Base-by-base conservation (phyloP, 2,797 vertebrate genomes). In the Acipenser ruthenus region DNA sequence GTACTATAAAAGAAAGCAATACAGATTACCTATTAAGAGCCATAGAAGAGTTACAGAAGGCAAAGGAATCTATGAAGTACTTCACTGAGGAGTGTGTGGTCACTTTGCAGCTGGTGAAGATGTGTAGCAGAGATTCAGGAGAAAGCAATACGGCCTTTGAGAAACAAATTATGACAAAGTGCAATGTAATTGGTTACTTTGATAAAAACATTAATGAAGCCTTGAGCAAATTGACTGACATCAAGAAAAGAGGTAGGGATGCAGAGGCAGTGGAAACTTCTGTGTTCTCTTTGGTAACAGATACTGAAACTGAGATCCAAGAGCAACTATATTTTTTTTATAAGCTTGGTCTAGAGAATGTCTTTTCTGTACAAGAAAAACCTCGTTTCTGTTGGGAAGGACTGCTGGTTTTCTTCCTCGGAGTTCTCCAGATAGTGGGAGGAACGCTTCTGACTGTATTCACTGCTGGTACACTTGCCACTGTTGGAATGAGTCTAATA, bases 31-130 rank as follows among this genome's bases (percentile, higher is more conserved):
- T 84, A 1, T 0, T 0, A 49, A 60, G 50, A 63, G 80, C 80
- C 63, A n/a, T 79, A 15, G 8, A 63, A n/a, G 83, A 86, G 47
- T 69, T 87, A 60, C 11, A 70, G 23, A 78, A 78, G 1, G 80
- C 85, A 8, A 60, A 76, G 0, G 61, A 69, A 1, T 80, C 76
- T 67, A 63, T 80, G 9, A 67, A 75, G 23, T 60, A 63, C 1
- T 74, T 81, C 49, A 71, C 12, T 13, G 11, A 67, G 1, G 0
- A 73, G 6, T 71, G 70, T 7, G 0, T 0, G 0, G 10, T 1
- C 10, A 72, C 68, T 49, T 4, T 15, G 5, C 67, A 0, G 50
- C 15, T 62, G 1, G 1, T 7, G 1, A 11, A 47, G 65, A 72
- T 0, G 62, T 74, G 1, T 49, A 0, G 10, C 7, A 49, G 15